These are phyloP conservation scores for Mayetiola destructor DNA, from an alignment of 2,888 invertebrate species.

Conservation along the genomic window DNA sequence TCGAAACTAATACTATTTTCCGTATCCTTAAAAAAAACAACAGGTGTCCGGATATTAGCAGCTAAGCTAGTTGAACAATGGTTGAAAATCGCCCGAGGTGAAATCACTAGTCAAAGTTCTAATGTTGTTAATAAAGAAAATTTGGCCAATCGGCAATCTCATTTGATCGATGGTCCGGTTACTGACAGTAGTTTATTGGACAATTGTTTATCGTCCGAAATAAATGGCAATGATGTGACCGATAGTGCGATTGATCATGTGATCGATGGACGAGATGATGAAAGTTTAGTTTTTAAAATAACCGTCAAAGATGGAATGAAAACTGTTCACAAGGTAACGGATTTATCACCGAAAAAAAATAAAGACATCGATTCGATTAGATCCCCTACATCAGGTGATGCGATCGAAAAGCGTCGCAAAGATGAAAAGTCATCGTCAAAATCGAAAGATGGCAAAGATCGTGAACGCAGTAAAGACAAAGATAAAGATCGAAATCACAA, in stretches of 20 bases:
- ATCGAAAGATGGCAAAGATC: slow-evolving; percentile 23
- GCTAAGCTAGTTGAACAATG: slow-evolving; percentile 75
- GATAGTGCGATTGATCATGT: slow-evolving; percentile 1
- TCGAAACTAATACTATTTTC: no score
- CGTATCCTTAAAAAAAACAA: no score
- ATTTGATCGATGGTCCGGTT: slow-evolving; percentile 2
- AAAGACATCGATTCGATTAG: neutral
- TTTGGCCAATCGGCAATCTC: neutral
- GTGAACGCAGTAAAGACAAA: slow-evolving; percentile 26
- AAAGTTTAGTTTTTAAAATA: slow-evolving; percentile 43
- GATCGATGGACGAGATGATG: slow-evolving; percentile 20
- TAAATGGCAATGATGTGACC: neutral
- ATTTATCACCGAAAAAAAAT: slow-evolving; percentile 14
- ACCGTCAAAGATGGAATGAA: slow-evolving; percentile 59
- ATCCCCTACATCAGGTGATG: neutral
- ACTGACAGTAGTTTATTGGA: neutral
- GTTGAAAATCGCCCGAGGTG: slow-evolving; percentile 76
- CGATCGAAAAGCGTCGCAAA: neutral
- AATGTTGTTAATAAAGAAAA: slow-evolving; percentile 11
- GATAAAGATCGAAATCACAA: slow-evolving; percentile 25
- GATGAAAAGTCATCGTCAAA: slow-evolving; percentile 15
- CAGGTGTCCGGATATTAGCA: slow-evolving; percentile 64
- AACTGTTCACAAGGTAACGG: slow-evolving; percentile 37
- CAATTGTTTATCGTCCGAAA: neutral
- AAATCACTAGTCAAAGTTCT: slow-evolving; percentile 36